Evolutionary conservation across 2,113 vertebrate species (phyloP).

Genomic region (Dinomys branickii): DNA sequence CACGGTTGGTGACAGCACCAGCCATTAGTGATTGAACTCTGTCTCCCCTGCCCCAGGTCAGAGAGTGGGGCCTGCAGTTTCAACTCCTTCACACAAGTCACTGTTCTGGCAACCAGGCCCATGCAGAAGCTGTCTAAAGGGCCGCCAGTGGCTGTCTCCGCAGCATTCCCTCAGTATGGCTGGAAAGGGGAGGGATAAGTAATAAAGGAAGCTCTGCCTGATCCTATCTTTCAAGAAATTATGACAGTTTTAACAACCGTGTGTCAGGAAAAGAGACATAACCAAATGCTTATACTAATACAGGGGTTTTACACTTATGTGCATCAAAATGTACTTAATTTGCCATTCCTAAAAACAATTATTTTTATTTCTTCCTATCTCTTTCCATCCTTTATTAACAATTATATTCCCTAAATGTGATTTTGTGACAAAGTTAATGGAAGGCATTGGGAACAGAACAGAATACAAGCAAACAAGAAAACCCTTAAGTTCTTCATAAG

Average conservation of each 20-base stretch:
- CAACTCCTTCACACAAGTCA: background rate
- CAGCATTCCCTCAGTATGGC: background rate
- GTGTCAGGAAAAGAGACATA: background rate
- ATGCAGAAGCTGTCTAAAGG: background rate
- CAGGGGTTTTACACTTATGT: too few relatives aligned
- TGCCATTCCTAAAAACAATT: too few relatives aligned
- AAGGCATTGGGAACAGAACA: too few relatives aligned
- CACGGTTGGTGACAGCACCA: background rate
- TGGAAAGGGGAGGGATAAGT: background rate
- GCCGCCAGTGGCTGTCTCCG: background rate
- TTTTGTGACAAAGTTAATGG: too few relatives aligned
- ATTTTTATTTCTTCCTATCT: too few relatives aligned
- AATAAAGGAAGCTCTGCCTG: background rate
- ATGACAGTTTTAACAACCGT: too few relatives aligned
- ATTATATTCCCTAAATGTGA: too few relatives aligned
- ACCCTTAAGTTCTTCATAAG: background rate
- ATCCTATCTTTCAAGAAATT: background rate
- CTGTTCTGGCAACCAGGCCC: background rate
- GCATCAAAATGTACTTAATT: too few relatives aligned
- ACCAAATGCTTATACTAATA: too few relatives aligned
- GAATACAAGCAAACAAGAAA: too few relatives aligned
- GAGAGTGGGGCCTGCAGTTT: background rate
- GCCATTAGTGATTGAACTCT: background rate
- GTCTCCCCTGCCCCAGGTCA: background rate
- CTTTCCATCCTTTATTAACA: too few relatives aligned